A percentile compares a stretch with the other conserved stretches of the same genome.
These are phyloP conservation scores for Rhabdophis nuchalis DNA, from an alignment of 2,797 vertebrate species.

Conservation along the genomic window DNA sequence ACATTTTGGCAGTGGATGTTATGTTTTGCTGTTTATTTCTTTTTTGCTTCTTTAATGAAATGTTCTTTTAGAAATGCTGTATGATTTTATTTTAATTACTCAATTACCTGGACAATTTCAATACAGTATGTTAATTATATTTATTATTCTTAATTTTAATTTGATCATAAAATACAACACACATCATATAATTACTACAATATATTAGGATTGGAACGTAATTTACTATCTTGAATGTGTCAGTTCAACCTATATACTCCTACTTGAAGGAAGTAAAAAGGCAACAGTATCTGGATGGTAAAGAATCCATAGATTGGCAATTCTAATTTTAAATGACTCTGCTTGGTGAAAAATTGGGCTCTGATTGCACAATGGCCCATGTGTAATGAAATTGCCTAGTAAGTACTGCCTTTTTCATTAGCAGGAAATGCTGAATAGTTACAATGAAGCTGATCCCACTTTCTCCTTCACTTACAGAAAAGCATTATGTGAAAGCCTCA, in stretches of 20 bases:
- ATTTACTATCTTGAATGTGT: not conserved
- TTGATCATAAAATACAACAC: not conserved
- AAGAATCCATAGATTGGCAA: not conserved
- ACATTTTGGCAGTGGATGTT: not conserved
- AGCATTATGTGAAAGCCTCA: not conserved
- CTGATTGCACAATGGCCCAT: not conserved
- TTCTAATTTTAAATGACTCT: not conserved
- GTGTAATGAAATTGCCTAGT: not conserved
- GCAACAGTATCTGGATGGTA: not conserved
- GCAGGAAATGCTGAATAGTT: not conserved
- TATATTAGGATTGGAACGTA: not conserved
- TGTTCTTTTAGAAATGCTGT: not conserved
- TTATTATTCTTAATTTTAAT: not conserved
- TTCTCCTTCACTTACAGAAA: not conserved
- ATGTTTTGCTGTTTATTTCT: not conserved
- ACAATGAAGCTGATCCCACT: not conserved
- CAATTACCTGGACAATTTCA: not conserved
- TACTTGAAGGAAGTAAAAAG: not conserved
- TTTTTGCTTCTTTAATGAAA: not conserved
- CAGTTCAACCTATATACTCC: not conserved
- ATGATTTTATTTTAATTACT: not conserved
- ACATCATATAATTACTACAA: not conserved
- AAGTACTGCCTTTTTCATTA: not conserved
- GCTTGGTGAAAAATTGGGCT: not conserved
- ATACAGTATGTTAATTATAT: not conserved